Percentiles rank a stretch among this genome's conserved stretches.
Evolutionary conservation across 2,113 vertebrate species (phyloP).

Genomic region (Peromyscus polionotus): DNA sequence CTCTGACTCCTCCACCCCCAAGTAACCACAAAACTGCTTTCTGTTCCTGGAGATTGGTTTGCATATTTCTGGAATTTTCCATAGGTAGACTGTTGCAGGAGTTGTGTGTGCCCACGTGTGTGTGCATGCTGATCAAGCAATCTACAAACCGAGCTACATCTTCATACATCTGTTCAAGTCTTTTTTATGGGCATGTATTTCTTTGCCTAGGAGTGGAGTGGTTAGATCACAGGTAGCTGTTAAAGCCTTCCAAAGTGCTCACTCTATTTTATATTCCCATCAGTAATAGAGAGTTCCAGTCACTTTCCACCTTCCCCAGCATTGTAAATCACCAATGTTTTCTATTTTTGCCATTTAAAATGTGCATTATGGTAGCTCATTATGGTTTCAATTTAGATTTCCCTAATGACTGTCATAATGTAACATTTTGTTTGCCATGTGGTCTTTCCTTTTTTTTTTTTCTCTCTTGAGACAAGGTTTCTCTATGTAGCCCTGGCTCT

Average conservation of each 20-base stretch:
- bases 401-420: background rate
- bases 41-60: background rate
- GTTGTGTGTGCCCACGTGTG: background rate
- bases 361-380: background rate
- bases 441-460: background rate
- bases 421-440: background rate
- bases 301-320: background rate
- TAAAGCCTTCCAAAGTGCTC: background rate
- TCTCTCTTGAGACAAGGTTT: background rate
- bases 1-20: background rate
- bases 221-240: background rate
- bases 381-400: constrained; percentile 32
- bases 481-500: background rate
- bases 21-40: background rate
- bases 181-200: background rate
- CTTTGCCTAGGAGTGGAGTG: background rate
- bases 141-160: background rate
- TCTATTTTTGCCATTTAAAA: background rate
- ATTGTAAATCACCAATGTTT: background rate
- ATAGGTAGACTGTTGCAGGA: background rate
- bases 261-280: background rate
- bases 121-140: background rate
- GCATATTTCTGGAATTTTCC: constrained; percentile 28
- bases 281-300: background rate
- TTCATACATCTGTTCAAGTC: background rate